Evolutionary conservation across 2,888 invertebrate genomes (phyloP).

Genomic region (Papilio demoleus): DNA sequence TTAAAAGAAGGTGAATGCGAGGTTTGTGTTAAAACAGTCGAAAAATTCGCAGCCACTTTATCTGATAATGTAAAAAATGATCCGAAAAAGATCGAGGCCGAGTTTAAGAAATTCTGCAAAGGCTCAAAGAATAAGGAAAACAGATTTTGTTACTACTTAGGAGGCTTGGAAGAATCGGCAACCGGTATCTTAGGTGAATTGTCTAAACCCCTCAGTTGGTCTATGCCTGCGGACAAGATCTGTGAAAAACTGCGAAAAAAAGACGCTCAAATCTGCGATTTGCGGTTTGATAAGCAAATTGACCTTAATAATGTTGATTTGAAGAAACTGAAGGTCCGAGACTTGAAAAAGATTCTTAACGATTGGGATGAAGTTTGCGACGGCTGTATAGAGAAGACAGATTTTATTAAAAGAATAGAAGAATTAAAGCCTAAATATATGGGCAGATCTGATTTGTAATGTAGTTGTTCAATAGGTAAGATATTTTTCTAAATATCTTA

Average conservation of each 20-base stretch:
- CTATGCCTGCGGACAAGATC: conserved; percentile 96
- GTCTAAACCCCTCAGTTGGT: conserved; percentile 97
- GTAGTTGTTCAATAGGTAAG: conserved; percentile 67
- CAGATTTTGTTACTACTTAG: conserved; percentile 98
- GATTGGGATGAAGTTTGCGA: conserved; percentile 99
- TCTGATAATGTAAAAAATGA: conserved; percentile 88
- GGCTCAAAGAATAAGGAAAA: conserved; percentile 94
- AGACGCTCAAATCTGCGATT: conserved; percentile 97
- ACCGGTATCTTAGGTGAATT: conserved; percentile 97
- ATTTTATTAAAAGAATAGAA: conserved; percentile 98
- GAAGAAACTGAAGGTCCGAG: conserved; percentile 98
- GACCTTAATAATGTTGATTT: conserved; percentile 97
- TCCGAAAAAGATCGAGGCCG: conserved; percentile 89
- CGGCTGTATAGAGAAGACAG: conserved; percentile 99
- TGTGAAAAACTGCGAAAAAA: conserved; percentile 96
- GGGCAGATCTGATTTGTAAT: conserved; percentile 77
- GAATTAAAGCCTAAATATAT: conserved; percentile 95
- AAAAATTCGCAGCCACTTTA: conserved; percentile 90
- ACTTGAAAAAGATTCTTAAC: conserved; percentile 97
- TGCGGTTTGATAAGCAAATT: conserved; percentile 98
- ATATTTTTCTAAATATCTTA: neutral
- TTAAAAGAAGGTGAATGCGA: conserved; percentile 93
- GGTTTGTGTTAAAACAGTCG: conserved; percentile 94
- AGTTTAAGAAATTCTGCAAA: conserved; percentile 94
- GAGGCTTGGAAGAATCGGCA: conserved; percentile 97